Evolutionary conservation across 2,888 invertebrate genomes (phyloP).

Genomic region (Bibio marci): DNA sequence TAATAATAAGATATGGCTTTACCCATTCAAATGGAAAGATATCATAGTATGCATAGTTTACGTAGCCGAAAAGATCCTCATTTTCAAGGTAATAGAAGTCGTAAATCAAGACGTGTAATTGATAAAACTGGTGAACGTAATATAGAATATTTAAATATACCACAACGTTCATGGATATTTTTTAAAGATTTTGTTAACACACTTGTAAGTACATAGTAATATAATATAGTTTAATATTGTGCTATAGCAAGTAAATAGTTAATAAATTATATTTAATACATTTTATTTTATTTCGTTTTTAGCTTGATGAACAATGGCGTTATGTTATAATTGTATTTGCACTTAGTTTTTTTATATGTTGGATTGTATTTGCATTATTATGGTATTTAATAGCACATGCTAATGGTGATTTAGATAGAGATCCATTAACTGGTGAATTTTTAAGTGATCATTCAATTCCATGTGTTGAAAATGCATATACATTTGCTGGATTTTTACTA

Average conservation of each 20-base stretch:
- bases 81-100: background rate
- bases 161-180: slow-evolving; percentile 58
- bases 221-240: too few relatives aligned
- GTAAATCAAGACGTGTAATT: slow-evolving; percentile 17
- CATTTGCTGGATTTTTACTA: slow-evolving; percentile 75
- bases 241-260: too few relatives aligned
- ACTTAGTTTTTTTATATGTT: slow-evolving; percentile 68
- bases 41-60: too few relatives aligned
- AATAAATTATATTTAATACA: too few relatives aligned
- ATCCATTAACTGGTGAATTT: slow-evolving; percentile 36
- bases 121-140: slow-evolving; percentile 26
- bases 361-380: slow-evolving; percentile 36
- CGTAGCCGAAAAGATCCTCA: too few relatives aligned
- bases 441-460: slow-evolving; percentile 47
- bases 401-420: slow-evolving; percentile 41
- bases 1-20: too few relatives aligned
- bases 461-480: slow-evolving; percentile 62
- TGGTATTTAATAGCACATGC: slow-evolving; percentile 36
- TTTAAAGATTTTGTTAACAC: slow-evolving; percentile 74
- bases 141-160: slow-evolving; percentile 21
- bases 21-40: too few relatives aligned
- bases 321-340: slow-evolving; percentile 78
- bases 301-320: slow-evolving; percentile 63
- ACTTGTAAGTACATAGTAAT: slow-evolving; percentile 61
- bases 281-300: slow-evolving; percentile 1